Percentiles rank a stretch among this genome's conserved stretches.
phyloP scores from a whole-genome alignment of 2,888 invertebrate genomes.

The Abscondita cerata region DNA sequence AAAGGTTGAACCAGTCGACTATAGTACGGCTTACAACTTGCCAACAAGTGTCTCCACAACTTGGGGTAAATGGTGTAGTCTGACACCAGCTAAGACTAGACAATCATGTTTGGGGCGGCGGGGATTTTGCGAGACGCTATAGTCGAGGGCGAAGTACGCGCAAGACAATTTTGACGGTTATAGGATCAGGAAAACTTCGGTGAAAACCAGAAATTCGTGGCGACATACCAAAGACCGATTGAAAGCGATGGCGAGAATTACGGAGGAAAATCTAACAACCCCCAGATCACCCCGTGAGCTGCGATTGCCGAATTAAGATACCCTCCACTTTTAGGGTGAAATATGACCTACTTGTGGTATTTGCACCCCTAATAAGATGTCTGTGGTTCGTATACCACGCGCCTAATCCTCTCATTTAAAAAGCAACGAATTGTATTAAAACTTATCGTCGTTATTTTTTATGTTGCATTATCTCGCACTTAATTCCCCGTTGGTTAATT shows the following conservation, averaged over 20 bases:
- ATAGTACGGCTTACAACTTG: conserved; percentile 44
- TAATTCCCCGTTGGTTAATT: neutral
- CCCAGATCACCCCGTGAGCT: conserved; percentile 17
- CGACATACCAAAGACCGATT: conserved; percentile 32
- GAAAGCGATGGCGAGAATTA: conserved; percentile 36
- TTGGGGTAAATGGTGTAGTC: conserved; percentile 32
- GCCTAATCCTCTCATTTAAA: conserved; percentile 29
- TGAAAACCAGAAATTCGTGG: conserved; percentile 22
- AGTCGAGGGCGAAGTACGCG: conserved; percentile 21
- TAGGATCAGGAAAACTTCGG: conserved; percentile 13
- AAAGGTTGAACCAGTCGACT: conserved; percentile 31
- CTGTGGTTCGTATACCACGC: conserved; percentile 23
- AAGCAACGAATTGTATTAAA: conserved; percentile 19
- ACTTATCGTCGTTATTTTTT: conserved; percentile 3
- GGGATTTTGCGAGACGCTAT: conserved; percentile 20
- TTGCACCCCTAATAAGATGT: conserved; percentile 34
- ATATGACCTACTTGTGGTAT: conserved; percentile 37
- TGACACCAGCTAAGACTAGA: conserved; percentile 34
- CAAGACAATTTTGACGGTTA: conserved; percentile 16
- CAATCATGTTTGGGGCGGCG: conserved; percentile 39
- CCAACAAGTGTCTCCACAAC: conserved; percentile 49
- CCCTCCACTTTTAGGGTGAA: conserved; percentile 34
- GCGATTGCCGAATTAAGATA: conserved; percentile 40
- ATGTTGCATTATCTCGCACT: neutral
- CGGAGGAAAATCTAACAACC: conserved; percentile 30